Evolutionary conservation across 2,113 vertebrate genomes (phyloP), one percentile per base, ranked within the genome.

Genomic region (Passerina amoena): DNA sequence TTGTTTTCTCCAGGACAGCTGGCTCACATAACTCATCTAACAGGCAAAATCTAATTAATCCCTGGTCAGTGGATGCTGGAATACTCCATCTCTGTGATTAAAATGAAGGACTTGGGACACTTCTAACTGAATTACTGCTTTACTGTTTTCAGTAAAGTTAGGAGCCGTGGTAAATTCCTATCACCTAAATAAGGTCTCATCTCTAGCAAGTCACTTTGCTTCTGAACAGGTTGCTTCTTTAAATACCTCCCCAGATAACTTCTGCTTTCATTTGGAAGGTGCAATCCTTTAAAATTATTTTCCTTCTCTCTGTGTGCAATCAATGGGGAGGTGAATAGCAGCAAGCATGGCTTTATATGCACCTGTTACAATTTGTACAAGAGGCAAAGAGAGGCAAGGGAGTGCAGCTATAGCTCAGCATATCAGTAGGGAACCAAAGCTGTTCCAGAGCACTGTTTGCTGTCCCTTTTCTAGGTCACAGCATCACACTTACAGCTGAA

Each of bases 401-500:
- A 82, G 53, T 6, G 5, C 25, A 69, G 40, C 45, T 56, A 4
- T 10, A 82, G 37, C 42, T 61, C 80, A 54, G 45, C 7, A 0
- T 4, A 45, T n/a, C 57, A 60, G 44, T n/a, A 24, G 30, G 37
- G 47, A 73, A 28, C 31, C 51, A 79, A 68, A 72, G 40, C 53
- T 70, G 31, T 40, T 64, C 31, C 13, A 64, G 11, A 86, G 31
- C 9, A 56, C 47, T 50, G 10, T 51, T 44, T 78, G 35, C 77
- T 73, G 31, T 14, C 28, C 60, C 17, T 92, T 86, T 82, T 78
- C 81, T 44, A 79, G 45, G 40, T 48, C 71, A 90, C 14, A 70
- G 37, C 33, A 85, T 56, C 53, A 88, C 53, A 98, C 98, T 98
- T 98, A 99, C 97, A 99, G 94, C 94, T 98, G 98, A 40, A 99